These are phyloP conservation scores for Sialis fuliginosa DNA, from an alignment of 2,888 invertebrate genomes.

Conservation along the genomic window DNA sequence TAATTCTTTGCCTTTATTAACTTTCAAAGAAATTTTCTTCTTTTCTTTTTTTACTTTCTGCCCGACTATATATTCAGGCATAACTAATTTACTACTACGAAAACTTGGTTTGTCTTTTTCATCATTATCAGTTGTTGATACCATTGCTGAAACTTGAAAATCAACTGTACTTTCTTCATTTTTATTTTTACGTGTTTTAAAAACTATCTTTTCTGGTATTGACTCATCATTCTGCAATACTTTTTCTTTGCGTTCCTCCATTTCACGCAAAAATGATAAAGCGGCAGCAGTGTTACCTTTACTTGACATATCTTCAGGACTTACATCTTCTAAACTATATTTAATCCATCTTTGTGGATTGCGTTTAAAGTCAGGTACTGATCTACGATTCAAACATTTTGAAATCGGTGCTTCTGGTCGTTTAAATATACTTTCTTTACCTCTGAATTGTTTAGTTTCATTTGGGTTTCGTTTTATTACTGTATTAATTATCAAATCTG, in stretches of 20 bases:
- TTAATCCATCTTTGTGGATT: conserved; percentile 72
- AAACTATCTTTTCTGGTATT: conserved; percentile 16
- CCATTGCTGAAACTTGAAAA: conserved; percentile 13
- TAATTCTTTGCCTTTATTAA: conserved; percentile 18
- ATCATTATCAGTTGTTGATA: conserved; percentile 8
- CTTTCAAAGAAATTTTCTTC: conserved; percentile 17
- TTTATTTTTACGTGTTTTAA: conserved; percentile 19
- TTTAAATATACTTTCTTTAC: conserved; percentile 66
- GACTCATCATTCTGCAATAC: conserved; percentile 11
- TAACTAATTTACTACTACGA: conserved; percentile 49
- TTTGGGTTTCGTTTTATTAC: conserved; percentile 17
- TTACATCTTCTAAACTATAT: conserved; percentile 63
- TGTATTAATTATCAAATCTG: not conserved
- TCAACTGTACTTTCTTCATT: conserved; percentile 12
- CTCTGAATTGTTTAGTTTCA: conserved; percentile 38
- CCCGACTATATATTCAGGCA: conserved; percentile 74
- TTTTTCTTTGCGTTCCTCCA: conserved; percentile 34
- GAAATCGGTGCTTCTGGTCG: conserved; percentile 46
- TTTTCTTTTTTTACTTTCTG: conserved; percentile 34
- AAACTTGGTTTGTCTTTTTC: conserved; percentile 30
- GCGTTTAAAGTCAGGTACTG: conserved; percentile 36
- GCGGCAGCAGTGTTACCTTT: conserved; percentile 61
- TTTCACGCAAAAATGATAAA: conserved; percentile 50
- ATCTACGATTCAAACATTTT: conserved; percentile 32
- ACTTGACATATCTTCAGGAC: conserved; percentile 58